Conservation (phyloP, 2,888 invertebrate genomes). For the Noctua janthina region DNA sequence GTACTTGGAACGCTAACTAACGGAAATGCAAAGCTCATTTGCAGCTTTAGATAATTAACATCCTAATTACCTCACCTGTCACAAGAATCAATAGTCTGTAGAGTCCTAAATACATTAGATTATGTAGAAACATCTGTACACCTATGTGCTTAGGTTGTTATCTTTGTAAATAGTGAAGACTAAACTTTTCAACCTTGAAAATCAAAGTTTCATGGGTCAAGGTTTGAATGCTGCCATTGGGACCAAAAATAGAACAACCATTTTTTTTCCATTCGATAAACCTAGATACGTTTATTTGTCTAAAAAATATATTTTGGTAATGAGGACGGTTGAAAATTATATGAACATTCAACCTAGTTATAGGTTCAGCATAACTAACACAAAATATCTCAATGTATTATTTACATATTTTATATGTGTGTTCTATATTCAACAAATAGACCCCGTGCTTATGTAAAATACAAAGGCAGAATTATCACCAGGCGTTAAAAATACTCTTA, state of each 20-base stretch:
- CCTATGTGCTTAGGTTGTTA: constrained; percentile 1
- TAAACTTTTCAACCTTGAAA: constrained; percentile 33
- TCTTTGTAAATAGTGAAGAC: constrained; percentile 12
- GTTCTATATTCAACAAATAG: constrained; percentile 18
- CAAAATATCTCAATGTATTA: neutral
- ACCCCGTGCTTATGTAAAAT: neutral
- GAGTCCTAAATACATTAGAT: constrained; percentile 22
- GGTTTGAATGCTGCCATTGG: neutral
- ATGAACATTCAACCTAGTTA: neutral
- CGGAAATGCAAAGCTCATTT: constrained; percentile 10
- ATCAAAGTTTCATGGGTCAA: constrained; percentile 21
- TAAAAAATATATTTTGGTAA: neutral
- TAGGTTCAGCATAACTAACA: neutral
- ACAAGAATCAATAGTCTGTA: neutral
- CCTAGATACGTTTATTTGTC: neutral
- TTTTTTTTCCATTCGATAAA: neutral
- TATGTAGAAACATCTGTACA: neutral
- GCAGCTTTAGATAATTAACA: constrained; percentile 26
- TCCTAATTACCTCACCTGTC: constrained; percentile 1
- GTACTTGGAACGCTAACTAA: constrained; percentile 10
- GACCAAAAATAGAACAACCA: neutral
- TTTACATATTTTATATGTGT: neutral
- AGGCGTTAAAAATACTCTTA: neutral
- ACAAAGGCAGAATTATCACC: constrained; percentile 12
- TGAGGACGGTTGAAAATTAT: neutral